Conservation (phyloP, 2,797 vertebrate species). For the Argyrosomus regius region DNA sequence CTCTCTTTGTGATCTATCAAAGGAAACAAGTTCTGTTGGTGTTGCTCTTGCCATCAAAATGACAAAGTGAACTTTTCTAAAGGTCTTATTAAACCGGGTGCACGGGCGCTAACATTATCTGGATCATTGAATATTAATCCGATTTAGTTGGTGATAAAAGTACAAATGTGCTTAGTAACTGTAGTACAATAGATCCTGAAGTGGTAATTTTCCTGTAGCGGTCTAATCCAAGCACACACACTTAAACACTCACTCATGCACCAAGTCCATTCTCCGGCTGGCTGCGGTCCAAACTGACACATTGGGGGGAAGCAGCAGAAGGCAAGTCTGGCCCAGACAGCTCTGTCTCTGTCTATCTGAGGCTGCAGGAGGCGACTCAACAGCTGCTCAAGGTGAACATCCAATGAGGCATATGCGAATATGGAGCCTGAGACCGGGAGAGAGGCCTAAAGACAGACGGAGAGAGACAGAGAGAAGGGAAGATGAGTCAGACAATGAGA, state of each 20-base stretch:
- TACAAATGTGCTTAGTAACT: conserved; percentile 28
- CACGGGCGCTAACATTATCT: neutral
- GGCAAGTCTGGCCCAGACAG: conserved; percentile 59
- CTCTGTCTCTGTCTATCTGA: conserved; percentile 67
- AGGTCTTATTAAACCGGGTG: neutral
- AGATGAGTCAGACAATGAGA: conserved; percentile 41
- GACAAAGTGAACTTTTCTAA: neutral
- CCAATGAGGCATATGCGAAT: conserved; percentile 62
- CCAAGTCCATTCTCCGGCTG: conserved; percentile 48
- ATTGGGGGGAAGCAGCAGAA: conserved; percentile 60
- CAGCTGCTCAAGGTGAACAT: conserved; percentile 77
- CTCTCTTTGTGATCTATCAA: conserved; percentile 1
- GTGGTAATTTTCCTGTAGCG: conserved; percentile 30
- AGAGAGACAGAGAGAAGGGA: neutral
- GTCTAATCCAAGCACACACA: conserved; percentile 31
- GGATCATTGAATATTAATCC: conserved; percentile 18
- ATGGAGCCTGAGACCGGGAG: conserved; percentile 9
- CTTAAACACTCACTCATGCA: conserved; percentile 50
- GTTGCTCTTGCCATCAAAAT: neutral
- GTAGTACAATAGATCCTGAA: conserved; percentile 30
- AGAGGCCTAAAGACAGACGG: conserved; percentile 41
- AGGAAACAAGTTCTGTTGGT: neutral
- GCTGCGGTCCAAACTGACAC: conserved; percentile 65
- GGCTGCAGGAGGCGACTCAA: conserved; percentile 59
- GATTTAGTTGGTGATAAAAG: conserved; percentile 43